These are phyloP conservation scores for Brachionus sp. DNA, from an alignment of 1,140 invertebrate genomes.

Conservation along the genomic window DNA sequence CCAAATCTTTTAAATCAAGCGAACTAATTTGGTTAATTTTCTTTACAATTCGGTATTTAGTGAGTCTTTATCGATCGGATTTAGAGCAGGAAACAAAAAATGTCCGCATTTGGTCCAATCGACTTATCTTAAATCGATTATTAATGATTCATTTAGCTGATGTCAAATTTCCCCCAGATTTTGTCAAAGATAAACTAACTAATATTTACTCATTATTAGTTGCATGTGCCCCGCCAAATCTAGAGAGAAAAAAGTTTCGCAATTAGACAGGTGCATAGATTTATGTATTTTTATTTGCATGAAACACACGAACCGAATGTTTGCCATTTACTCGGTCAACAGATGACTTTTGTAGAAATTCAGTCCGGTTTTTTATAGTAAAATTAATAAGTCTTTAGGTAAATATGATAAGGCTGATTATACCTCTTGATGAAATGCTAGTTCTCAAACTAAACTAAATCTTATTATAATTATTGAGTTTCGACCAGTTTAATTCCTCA, in stretches of 20 bases:
- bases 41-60: background rate
- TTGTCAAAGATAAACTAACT: background rate
- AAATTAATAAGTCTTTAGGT: background rate
- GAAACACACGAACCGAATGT: background rate
- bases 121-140: constrained; percentile 42
- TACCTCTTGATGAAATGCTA: background rate
- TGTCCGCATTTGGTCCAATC: background rate
- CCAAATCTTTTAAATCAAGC: constrained; percentile 15
- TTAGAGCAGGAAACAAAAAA: background rate
- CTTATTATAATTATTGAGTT: background rate
- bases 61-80: background rate
- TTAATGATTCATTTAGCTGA: constrained; percentile 37
- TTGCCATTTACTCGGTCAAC: background rate
- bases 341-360: background rate
- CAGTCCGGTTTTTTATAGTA: background rate
- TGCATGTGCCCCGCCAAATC: background rate
- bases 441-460: background rate
- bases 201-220: background rate
- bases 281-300: background rate
- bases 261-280: background rate
- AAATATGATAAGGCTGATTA: background rate
- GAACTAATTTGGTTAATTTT: constrained; percentile 19
- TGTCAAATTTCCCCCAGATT: constrained; percentile 26
- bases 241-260: background rate
- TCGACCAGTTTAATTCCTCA: background rate